phyloP scores from a whole-genome alignment of 2,113 vertebrate species.

The Dasyurus viverrinus region DNA sequence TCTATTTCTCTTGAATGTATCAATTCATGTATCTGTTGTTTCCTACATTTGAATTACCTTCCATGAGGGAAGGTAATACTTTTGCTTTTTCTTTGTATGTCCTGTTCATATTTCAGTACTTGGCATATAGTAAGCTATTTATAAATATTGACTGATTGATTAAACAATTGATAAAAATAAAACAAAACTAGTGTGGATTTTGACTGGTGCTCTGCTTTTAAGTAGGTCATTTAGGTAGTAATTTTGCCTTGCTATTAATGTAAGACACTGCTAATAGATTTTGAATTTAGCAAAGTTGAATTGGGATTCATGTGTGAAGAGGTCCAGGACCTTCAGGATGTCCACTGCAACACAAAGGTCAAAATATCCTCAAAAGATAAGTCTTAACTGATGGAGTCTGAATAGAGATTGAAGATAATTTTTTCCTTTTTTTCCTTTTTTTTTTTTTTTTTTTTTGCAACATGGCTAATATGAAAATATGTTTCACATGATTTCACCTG shows the following conservation, averaged over 20 bases:
- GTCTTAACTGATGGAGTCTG: too few relatives aligned
- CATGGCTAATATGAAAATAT: too few relatives aligned
- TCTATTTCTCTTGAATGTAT: background rate
- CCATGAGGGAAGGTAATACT: background rate
- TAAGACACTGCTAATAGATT: background rate
- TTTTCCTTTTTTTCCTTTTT: too few relatives aligned
- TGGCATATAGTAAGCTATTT: background rate
- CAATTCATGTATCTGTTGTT: background rate
- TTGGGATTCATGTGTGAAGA: background rate
- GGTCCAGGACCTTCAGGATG: too few relatives aligned
- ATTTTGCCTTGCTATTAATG: background rate
- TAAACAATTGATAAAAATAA: conserved; percentile 25
- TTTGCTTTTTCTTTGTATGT: background rate
- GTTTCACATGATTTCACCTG: too few relatives aligned
- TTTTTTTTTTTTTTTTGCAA: too few relatives aligned
- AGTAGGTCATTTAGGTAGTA: conserved; percentile 14
- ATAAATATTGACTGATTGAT: conserved; percentile 17
- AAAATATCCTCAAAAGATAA: too few relatives aligned
- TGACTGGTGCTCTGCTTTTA: background rate
- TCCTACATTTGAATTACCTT: background rate
- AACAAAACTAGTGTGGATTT: background rate
- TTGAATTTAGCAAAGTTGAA: background rate
- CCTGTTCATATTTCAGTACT: too few relatives aligned
- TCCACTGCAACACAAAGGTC: too few relatives aligned
- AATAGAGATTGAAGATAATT: too few relatives aligned